A percentile compares a stretch with the other conserved stretches of the same genome.
Evolutionary conservation across 2,113 vertebrate genomes (phyloP).

Genomic region (Cinclus mexicanus): DNA sequence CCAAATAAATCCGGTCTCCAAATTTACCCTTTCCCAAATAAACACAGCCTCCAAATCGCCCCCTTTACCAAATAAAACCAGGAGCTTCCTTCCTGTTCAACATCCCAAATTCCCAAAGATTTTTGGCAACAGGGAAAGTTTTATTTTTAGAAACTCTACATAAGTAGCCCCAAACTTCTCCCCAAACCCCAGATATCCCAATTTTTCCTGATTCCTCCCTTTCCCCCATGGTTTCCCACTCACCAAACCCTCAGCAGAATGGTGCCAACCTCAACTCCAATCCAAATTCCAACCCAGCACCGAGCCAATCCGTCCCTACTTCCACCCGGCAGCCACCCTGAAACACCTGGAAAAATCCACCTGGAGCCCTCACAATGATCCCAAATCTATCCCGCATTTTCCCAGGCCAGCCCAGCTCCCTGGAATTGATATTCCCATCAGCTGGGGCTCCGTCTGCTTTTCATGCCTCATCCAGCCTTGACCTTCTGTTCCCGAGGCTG

Average conservation of each 20-base stretch:
- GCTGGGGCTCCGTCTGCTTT: background rate
- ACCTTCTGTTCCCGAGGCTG: background rate
- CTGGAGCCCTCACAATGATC: accelerated
- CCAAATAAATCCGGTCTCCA: background rate
- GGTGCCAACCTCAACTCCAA: accelerated
- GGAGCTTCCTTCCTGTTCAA: background rate
- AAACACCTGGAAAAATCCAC: background rate
- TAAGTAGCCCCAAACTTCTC: background rate
- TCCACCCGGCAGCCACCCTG: accelerated
- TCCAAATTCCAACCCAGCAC: background rate
- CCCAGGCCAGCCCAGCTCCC: too few species aligned
- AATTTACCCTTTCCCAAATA: background rate
- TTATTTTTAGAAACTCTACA: accelerated
- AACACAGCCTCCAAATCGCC: background rate
- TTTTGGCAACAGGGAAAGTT: background rate
- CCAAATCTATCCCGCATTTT: background rate
- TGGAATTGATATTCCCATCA: background rate
- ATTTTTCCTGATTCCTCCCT: accelerated
- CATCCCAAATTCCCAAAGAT: too few species aligned
- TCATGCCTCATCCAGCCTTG: background rate
- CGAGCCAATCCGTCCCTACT: background rate
- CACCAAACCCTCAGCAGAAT: background rate
- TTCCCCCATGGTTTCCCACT: background rate
- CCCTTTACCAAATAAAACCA: background rate
- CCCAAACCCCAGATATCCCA: accelerated